Evolutionary conservation across 1,140 invertebrate species (phyloP).

Genomic region (Proales similis): DNA sequence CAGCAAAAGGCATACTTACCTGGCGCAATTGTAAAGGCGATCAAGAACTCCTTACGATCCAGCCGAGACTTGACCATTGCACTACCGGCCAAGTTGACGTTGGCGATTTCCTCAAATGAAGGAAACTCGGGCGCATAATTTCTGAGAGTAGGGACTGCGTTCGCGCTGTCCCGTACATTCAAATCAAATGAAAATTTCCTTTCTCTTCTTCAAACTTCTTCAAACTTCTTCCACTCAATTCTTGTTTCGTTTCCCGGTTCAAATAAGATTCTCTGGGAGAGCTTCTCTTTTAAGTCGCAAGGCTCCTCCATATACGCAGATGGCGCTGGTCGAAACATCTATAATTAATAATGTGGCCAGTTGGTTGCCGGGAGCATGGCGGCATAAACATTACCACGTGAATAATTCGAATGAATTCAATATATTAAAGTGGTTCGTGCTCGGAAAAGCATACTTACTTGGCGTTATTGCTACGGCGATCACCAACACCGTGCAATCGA

Average conservation of each 20-base stretch:
- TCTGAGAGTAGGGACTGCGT: constrained; percentile 38
- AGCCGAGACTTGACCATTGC: constrained; percentile 35
- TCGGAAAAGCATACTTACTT: constrained; percentile 35
- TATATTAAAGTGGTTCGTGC: constrained; percentile 1
- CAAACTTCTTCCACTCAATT: not conserved
- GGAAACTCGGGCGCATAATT: constrained; percentile 38
- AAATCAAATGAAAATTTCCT: constrained; percentile 9
- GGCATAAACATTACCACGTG: too few relatives aligned
- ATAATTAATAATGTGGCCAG: too few relatives aligned
- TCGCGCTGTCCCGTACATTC: constrained; percentile 32
- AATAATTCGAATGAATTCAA: not conserved
- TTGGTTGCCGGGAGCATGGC: too few relatives aligned
- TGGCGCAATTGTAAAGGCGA: constrained; percentile 38
- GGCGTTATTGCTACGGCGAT: constrained; percentile 38
- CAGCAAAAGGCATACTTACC: constrained; percentile 32
- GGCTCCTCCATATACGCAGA: too few relatives aligned
- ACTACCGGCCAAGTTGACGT: constrained; percentile 32
- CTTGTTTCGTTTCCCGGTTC: not conserved
- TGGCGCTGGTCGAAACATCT: too few relatives aligned
- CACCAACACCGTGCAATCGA: constrained; percentile 38
- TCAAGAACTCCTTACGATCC: constrained; percentile 38
- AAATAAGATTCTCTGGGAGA: not conserved
- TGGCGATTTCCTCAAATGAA: constrained; percentile 38
- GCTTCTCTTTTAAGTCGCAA: too few relatives aligned
- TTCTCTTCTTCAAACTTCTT: not conserved